Conservation (phyloP, 2,888 invertebrate genomes). For the Axea sp. region DNA sequence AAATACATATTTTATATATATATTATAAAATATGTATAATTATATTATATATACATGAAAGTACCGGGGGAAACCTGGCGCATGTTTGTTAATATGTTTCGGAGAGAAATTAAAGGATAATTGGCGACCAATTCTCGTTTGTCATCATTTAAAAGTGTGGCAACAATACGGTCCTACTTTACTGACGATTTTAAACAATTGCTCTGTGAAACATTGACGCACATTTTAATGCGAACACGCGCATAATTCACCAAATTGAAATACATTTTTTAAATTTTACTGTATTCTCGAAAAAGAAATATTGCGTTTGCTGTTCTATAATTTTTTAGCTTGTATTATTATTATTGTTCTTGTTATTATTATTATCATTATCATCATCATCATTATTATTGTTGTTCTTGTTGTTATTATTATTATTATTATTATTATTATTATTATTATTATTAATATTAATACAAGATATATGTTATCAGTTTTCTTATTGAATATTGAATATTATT, state of each 20-base stretch:
- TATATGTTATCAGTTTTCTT: no score
- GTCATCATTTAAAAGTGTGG: constrained; percentile 26
- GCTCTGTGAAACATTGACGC: constrained; percentile 34
- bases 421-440: no score
- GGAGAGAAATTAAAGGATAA: constrained; percentile 19
- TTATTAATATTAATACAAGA: no score
- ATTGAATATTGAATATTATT: no score
- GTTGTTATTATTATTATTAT: no score
- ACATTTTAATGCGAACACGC: constrained; percentile 35
- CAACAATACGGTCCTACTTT: constrained; percentile 17
- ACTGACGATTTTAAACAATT: constrained; percentile 30
- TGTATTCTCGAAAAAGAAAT: constrained; percentile 5
- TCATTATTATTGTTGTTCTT: no score
- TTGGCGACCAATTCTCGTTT: constrained; percentile 50
- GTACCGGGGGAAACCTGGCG: constrained; percentile 36
- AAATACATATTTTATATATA: constrained; percentile 22
- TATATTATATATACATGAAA: constrained; percentile 41
- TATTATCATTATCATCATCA: no score
- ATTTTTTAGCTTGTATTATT: constrained; percentile 1
- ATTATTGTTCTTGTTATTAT: no score
- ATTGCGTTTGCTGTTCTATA: constrained; percentile 1
- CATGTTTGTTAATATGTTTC: constrained; percentile 64
- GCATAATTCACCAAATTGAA: constrained; percentile 1
- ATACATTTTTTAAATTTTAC: constrained; percentile 20
- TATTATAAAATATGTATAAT: constrained; percentile 26